Evolutionary conservation across 1,140 invertebrate species (phyloP).

Genomic region (Acromyrmex charruanus): DNA sequence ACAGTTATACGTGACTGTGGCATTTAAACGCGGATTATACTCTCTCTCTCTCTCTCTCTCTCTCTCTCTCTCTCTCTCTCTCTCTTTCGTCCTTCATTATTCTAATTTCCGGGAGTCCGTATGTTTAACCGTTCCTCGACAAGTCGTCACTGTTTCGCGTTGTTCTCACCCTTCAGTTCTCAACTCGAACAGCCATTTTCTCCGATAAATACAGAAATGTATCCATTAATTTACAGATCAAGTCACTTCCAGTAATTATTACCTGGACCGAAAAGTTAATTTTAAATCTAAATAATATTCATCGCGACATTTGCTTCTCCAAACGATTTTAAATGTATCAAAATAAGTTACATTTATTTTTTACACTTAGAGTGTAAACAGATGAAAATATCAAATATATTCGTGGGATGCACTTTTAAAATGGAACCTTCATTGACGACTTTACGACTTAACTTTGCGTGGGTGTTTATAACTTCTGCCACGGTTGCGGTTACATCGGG

Average conservation of each 20-base stretch:
- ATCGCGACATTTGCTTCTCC: background rate
- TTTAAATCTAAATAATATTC: background rate
- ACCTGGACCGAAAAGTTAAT: background rate
- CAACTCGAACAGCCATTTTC: background rate
- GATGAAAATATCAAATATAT: background rate
- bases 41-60: no score
- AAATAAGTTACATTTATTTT: slow-evolving; percentile 2
- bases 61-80: background rate
- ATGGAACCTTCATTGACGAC: slow-evolving; percentile 5
- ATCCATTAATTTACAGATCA: slow-evolving; percentile 7
- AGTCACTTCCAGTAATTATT: background rate
- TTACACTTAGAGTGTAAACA: background rate
- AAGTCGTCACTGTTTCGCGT: background rate
- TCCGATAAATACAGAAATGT: background rate
- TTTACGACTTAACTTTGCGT: slow-evolving; percentile 23
- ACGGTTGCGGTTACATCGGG: background rate
- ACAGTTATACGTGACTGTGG: slow-evolving; percentile 52
- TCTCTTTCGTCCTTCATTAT: background rate
- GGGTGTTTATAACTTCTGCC: slow-evolving; percentile 45
- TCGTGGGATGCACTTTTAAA: slow-evolving; percentile 1
- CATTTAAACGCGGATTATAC: slow-evolving; percentile 45
- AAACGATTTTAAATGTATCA: background rate
- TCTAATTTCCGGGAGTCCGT: background rate
- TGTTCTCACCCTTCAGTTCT: background rate
- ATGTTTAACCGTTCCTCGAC: slow-evolving; percentile 5